Evolutionary conservation across 2,797 vertebrate genomes (phyloP).

Genomic region (Salmo trutta): DNA sequence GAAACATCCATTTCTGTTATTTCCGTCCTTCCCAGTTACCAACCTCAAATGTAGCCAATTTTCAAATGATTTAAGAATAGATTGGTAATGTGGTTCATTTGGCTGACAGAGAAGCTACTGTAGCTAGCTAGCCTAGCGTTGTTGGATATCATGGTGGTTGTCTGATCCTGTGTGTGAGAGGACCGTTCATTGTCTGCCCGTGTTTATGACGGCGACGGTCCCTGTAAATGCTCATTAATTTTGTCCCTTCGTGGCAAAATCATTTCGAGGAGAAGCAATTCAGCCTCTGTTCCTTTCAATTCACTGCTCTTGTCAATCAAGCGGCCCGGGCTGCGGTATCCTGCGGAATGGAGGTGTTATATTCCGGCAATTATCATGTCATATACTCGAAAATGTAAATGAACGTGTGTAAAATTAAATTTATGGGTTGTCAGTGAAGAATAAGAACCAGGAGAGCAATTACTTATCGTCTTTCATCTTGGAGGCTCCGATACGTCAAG

Average conservation of each 20-base stretch:
- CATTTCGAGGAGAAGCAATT: constrained; percentile 93
- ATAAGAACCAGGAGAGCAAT: constrained; percentile 99
- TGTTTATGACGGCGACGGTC: constrained; percentile 92
- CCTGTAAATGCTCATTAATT: constrained; percentile 98
- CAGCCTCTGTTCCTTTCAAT: constrained; percentile 99
- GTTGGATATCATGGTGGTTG: constrained; percentile 67
- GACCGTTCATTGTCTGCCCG: constrained; percentile 84
- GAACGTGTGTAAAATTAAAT: constrained; percentile 99
- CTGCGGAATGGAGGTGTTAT: constrained; percentile 99
- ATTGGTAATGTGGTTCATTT: constrained; percentile 44
- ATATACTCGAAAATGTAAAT: constrained; percentile 99
- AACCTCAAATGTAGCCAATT: constrained; percentile 53
- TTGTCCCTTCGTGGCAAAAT: constrained; percentile 97
- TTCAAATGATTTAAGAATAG: constrained; percentile 51
- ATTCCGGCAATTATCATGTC: constrained; percentile 99
- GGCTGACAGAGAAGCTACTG: constrained; percentile 44
- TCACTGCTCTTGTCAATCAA: constrained; percentile 99
- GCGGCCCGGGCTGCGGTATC: constrained; percentile 85
- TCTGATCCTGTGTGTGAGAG: constrained; percentile 67
- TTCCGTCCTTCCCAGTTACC: constrained; percentile 43
- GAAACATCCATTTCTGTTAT: constrained; percentile 32
- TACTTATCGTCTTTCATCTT: constrained; percentile 99
- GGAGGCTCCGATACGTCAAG: constrained; percentile 99
- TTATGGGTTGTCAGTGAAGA: constrained; percentile 99
- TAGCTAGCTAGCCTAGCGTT: constrained; percentile 41